Evolutionary conservation across 1,140 invertebrate genomes (phyloP).

Genomic region (Holotrichia oblita): DNA sequence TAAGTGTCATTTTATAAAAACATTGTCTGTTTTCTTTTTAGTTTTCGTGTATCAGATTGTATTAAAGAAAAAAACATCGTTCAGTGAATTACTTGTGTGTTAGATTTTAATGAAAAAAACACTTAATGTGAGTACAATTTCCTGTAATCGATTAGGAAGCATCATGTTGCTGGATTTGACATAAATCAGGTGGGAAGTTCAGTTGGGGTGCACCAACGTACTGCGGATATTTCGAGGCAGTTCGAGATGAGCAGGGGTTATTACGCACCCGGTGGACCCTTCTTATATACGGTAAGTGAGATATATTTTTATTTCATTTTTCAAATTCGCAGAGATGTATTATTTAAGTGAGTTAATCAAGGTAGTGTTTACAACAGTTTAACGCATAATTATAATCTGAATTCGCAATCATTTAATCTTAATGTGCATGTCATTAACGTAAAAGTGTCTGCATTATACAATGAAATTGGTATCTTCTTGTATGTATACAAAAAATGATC

Average conservation of each 20-base stretch:
- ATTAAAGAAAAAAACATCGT: not conserved
- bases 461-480: too few relatives aligned
- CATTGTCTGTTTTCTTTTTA: not conserved
- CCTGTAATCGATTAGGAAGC: not conserved
- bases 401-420: not conserved
- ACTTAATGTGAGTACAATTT: not conserved
- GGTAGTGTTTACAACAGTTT: too few relatives aligned
- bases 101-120: not conserved
- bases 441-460: not conserved
- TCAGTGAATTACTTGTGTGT: not conserved
- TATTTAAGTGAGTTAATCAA: too few relatives aligned
- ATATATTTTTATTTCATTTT: not conserved
- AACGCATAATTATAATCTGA: too few relatives aligned
- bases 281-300: slow-evolving; percentile 12
- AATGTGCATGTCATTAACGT: not conserved
- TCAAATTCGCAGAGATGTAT: too few relatives aligned
- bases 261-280: slow-evolving; percentile 5
- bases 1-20: not conserved
- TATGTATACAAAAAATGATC: too few relatives aligned
- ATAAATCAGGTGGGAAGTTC: not conserved
- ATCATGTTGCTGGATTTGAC: slow-evolving; percentile 19
- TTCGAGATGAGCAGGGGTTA: slow-evolving; percentile 20
- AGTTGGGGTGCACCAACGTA: not conserved
- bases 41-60: not conserved
- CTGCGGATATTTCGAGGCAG: not conserved